Percentiles rank a stretch among this genome's conserved stretches.
phyloP scores from a whole-genome alignment of 2,797 vertebrate genomes.

The Hypotaenidia philippensis region DNA sequence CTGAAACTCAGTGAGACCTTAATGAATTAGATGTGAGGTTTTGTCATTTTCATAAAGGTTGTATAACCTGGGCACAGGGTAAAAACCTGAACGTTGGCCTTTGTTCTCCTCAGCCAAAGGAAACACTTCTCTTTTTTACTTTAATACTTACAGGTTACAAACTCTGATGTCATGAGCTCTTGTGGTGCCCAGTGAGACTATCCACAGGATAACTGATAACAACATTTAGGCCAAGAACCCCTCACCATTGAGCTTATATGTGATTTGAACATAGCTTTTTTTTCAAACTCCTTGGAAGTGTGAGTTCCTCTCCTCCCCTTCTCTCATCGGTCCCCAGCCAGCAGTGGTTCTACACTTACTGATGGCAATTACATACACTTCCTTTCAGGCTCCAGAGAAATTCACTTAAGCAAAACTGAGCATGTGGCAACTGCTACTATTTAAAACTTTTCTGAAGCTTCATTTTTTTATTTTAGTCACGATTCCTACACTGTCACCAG shows the following conservation, averaged over 20 bases:
- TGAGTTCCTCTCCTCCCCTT: background rate
- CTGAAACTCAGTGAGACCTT: conserved; percentile 66
- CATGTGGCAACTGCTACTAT: background rate
- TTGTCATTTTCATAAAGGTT: conserved; percentile 46
- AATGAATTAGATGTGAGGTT: conserved; percentile 20
- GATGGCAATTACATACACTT: background rate
- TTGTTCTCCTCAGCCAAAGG: conserved; percentile 48
- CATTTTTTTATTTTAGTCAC: background rate
- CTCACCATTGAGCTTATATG: background rate
- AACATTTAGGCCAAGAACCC: background rate
- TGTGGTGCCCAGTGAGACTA: background rate
- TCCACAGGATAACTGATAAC: background rate
- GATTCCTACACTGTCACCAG: background rate
- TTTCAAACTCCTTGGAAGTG: background rate
- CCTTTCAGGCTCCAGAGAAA: background rate
- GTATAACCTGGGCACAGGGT: conserved; percentile 56
- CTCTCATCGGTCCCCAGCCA: accelerated
- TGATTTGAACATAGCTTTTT: background rate
- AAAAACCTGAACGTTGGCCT: conserved; percentile 61
- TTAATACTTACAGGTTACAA: background rate
- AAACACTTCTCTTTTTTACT: background rate
- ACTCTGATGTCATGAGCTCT: conserved; percentile 28
- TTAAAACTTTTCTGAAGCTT: background rate
- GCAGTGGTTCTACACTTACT: background rate
- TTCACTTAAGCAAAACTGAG: background rate